Evolutionary conservation across 2,888 invertebrate species (phyloP), one percentile per base, ranked within the genome.

Genomic region (Rhagonycha fulva): DNA sequence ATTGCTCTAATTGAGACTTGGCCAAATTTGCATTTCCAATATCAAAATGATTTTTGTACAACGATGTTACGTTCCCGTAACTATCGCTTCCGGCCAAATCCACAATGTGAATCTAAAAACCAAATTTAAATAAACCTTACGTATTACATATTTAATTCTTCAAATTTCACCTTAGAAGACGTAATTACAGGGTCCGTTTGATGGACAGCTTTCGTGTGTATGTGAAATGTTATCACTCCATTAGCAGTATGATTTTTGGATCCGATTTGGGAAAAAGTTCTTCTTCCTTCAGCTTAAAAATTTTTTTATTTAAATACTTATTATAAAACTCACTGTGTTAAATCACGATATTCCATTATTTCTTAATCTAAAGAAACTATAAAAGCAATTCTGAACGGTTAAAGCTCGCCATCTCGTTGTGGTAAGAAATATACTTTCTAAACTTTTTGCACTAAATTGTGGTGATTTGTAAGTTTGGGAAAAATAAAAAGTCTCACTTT

Each of bases 21-120:
- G 84, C 84, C 28, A 87, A 83, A 82, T 89, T 89, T 11, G 87
- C 89, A 12, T 78, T 78, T 3, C 87, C 87, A 12, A 89, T 81
- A 75, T 88, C 86, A 3, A 74, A 77, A 3, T 83, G 79, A 12
- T 83, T 81, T 80, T 89, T 89, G 74, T 82, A 83, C 11, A 80
- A 70, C 47, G 84, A 84, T 30, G 82, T 81, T 2, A 78, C 32
- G 72, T 86, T 86, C 26, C 87, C 87, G 2, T 82, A 78, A 28
- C 83, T 86, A 76, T 88, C 88, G 9, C 82, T 84, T 12, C 89
- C 89, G 32, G 88, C 88, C 82, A 88, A 83, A 82, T 89, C 89
- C 14, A 89, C 85, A 24, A 89, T 77, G 78, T 89, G 88, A 67
- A 89, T 80, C 89, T 89, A 76, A n/a, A 80, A 80, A 66, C 32